phyloP scores from a whole-genome alignment of 1,140 invertebrate species.

The Zaprionus camerounensis region DNA sequence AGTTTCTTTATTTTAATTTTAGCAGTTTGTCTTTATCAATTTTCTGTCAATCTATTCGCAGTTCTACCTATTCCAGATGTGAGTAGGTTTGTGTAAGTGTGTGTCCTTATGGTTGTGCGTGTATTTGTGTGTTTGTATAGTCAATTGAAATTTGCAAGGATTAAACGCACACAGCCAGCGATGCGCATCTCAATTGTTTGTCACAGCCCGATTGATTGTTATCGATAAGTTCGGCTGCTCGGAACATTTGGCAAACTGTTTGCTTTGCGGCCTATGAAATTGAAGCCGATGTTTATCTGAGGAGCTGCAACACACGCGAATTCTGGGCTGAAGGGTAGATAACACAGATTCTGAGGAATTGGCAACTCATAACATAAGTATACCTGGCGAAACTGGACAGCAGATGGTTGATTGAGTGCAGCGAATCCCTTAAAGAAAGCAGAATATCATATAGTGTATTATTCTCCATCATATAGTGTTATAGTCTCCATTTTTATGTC shows the following conservation, averaged over 20 bases:
- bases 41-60: slow-evolving; percentile 61
- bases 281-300: slow-evolving; percentile 73
- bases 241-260: slow-evolving; percentile 63
- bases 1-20: slow-evolving; percentile 63
- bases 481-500: background rate
- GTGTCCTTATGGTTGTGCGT: slow-evolving; percentile 19
- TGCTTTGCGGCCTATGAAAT: slow-evolving; percentile 80
- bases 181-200: slow-evolving; percentile 71
- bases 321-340: background rate
- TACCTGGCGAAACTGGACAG: background rate
- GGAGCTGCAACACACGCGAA: slow-evolving; percentile 27
- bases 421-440: no score
- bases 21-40: slow-evolving; percentile 67
- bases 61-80: slow-evolving; percentile 31
- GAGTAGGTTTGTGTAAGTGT: slow-evolving; percentile 6
- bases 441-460: background rate
- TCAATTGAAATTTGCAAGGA: slow-evolving; percentile 72
- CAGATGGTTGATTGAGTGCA: background rate
- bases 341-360: background rate
- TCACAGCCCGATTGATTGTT: slow-evolving; percentile 53
- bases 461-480: no score
- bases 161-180: slow-evolving; percentile 68
- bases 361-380: background rate
- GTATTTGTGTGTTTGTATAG: slow-evolving; percentile 31
- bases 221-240: slow-evolving; percentile 53